These are phyloP conservation scores for Pandemis cinnamomeana DNA, from an alignment of 2,888 invertebrate genomes.

Conservation along the genomic window DNA sequence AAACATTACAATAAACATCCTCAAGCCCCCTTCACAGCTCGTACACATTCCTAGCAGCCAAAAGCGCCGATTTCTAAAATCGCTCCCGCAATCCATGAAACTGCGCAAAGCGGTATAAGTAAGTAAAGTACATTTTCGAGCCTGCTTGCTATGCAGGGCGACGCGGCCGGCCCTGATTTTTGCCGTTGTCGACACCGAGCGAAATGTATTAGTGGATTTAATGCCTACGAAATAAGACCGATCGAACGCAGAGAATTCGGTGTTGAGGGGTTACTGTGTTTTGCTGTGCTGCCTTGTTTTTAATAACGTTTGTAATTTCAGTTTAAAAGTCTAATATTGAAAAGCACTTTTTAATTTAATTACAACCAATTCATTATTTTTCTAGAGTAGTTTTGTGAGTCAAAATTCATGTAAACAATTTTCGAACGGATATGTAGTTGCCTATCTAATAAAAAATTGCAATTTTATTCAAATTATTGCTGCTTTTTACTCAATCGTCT, in stretches of 20 bases:
- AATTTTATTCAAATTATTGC: neutral
- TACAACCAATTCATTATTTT: too few relatives aligned
- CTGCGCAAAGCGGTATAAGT: conserved; percentile 46
- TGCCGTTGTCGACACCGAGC: conserved; percentile 75
- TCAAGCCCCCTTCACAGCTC: neutral
- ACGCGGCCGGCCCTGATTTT: conserved; percentile 76
- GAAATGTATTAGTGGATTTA: conserved; percentile 82
- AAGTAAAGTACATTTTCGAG: conserved; percentile 52
- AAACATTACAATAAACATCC: neutral
- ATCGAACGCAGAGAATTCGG: conserved; percentile 67
- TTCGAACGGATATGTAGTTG: too few relatives aligned
- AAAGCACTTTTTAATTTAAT: neutral
- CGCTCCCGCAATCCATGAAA: conserved; percentile 48
- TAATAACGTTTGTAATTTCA: conserved; percentile 5
- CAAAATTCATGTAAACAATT: too few relatives aligned
- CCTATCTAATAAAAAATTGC: neutral
- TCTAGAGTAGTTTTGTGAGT: too few relatives aligned
- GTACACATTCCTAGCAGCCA: neutral
- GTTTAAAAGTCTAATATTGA: neutral
- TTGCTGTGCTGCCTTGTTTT: conserved; percentile 41
- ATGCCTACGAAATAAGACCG: conserved; percentile 72
- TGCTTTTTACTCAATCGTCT: neutral
- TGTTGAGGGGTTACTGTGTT: conserved; percentile 56
- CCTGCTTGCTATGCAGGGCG: conserved; percentile 80
- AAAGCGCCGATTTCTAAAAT: conserved; percentile 39